Conservation (phyloP, 2,113 vertebrate species). For the Oryzias celebensis region DNA sequence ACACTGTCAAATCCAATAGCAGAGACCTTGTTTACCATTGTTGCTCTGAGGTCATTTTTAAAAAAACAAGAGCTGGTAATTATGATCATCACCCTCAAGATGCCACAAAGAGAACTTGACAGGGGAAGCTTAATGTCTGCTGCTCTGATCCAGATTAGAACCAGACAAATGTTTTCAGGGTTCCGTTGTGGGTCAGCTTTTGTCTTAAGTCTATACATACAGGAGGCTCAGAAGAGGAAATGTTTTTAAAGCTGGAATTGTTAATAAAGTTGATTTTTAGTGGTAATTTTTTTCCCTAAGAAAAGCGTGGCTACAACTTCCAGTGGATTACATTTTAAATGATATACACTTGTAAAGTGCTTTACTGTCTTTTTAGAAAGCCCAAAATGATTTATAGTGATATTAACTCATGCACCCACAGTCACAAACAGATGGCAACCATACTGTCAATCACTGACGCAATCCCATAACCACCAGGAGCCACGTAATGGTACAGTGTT, state of each 20-base stretch:
- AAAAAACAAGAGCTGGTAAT: conserved; percentile 43
- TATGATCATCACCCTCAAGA: conserved; percentile 41
- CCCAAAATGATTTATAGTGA: too few relatives aligned
- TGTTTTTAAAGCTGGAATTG: conserved; percentile 15
- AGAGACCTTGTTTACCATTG: not conserved
- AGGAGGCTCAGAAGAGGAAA: conserved; percentile 17
- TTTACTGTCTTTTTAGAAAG: too few relatives aligned
- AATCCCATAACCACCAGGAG: too few relatives aligned
- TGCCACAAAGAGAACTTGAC: not conserved
- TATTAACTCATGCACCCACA: too few relatives aligned
- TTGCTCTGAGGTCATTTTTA: conserved; percentile 32
- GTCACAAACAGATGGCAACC: too few relatives aligned
- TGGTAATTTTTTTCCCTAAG: too few relatives aligned
- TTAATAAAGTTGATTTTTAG: too few relatives aligned
- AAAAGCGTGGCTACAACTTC: too few relatives aligned
- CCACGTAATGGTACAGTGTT: too few relatives aligned
- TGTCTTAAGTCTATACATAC: conserved; percentile 9
- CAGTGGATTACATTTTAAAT: too few relatives aligned
- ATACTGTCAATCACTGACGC: too few relatives aligned
- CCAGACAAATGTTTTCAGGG: conserved; percentile 13
- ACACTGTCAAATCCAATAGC: conserved; percentile 27
- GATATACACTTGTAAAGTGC: too few relatives aligned
- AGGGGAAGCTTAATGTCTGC: not conserved
- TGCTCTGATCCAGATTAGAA: conserved; percentile 16
- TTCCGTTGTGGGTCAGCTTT: conserved; percentile 9